These are phyloP conservation scores for Eupithecia subfuscata DNA, from an alignment of 2,888 invertebrate species.

Conservation along the genomic window DNA sequence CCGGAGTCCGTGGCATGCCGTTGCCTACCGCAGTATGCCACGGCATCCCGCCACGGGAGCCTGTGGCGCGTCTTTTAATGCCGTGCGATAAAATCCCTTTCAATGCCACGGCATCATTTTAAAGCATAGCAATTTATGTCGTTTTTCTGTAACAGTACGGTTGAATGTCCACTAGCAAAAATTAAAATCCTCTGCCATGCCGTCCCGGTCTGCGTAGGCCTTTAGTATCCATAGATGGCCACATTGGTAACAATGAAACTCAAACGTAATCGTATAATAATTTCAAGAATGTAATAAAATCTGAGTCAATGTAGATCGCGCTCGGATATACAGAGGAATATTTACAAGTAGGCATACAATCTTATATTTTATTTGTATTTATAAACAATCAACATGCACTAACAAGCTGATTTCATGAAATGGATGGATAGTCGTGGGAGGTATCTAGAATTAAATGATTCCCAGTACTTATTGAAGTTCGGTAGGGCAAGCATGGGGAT, in stretches of 20 bases:
- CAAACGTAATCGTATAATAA: neutral
- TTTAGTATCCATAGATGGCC: constrained; percentile 19
- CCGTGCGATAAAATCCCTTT: no score
- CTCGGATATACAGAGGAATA: neutral
- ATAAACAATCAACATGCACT: neutral
- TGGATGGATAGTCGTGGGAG: neutral
- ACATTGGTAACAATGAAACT: neutral
- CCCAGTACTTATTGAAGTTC: neutral
- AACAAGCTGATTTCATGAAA: neutral
- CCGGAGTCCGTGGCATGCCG: no score
- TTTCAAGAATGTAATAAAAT: neutral
- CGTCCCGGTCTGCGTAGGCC: no score
- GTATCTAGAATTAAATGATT: neutral
- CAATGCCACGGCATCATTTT: no score
- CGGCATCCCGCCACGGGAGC: no score
- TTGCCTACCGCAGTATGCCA: no score
- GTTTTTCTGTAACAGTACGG: no score
- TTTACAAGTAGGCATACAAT: neutral
- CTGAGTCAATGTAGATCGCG: neutral
- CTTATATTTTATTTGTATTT: neutral
- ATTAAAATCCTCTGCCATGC: no score
- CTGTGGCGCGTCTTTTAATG: no score
- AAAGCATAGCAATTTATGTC: no score
- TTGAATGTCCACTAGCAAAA: no score
- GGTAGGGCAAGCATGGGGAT: no score